phyloP scores from a whole-genome alignment of 2,888 invertebrate genomes.

The Meiosimyza platycephala region DNA sequence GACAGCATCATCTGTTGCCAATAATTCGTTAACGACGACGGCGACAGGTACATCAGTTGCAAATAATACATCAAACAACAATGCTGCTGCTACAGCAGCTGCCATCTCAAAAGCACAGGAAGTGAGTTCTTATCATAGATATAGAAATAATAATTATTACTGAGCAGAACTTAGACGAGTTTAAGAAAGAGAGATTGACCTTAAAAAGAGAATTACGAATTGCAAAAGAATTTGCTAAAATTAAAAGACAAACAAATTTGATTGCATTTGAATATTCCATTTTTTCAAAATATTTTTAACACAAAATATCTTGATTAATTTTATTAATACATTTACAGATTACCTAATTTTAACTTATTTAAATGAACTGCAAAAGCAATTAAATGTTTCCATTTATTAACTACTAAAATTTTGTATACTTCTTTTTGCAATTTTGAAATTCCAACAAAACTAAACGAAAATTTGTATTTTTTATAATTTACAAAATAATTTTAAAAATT shows the following conservation, averaged over 20 bases:
- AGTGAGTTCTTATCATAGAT: conserved; percentile 67
- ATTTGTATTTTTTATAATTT: conserved; percentile 46
- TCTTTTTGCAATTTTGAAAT: conserved; percentile 55
- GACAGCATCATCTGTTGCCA: conserved; percentile 33
- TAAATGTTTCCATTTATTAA: neutral
- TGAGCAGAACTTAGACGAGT: conserved; percentile 48
- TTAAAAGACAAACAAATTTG: conserved; percentile 21
- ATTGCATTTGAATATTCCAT: conserved; percentile 58
- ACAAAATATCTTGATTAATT: neutral
- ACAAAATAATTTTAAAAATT: conserved; percentile 34
- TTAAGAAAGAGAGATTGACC: conserved; percentile 19
- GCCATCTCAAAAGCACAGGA: conserved; percentile 67
- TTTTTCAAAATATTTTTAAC: conserved; percentile 34
- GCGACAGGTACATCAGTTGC: conserved; percentile 46
- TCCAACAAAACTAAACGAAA: conserved; percentile 42
- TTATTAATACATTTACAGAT: conserved; percentile 15
- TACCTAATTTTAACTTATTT: conserved; percentile 14
- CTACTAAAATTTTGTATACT: conserved; percentile 19
- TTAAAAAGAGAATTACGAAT: conserved; percentile 40
- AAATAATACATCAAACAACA: conserved; percentile 55
- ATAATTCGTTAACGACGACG: conserved; percentile 43
- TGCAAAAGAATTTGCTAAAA: conserved; percentile 22
- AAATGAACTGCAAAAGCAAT: conserved; percentile 15
- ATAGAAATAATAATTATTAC: conserved; percentile 65
- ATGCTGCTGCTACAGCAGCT: conserved; percentile 65